Evolutionary conservation across 1,140 invertebrate genomes (phyloP), one percentile per base, ranked within the genome.

Genomic region (Gonatopus flavifemur): DNA sequence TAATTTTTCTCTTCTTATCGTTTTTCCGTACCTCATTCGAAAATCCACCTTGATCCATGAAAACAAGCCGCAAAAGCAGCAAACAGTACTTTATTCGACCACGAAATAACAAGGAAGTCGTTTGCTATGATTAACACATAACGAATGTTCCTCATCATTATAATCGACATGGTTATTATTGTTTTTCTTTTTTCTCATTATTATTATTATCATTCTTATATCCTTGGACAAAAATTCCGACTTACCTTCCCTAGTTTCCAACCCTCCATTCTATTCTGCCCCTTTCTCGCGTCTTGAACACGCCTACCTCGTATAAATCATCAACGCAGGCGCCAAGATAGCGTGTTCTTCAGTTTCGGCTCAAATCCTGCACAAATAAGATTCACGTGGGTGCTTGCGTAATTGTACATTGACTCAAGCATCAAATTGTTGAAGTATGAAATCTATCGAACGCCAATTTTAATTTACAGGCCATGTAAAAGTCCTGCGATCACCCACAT

Each of bases 331-430:
- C 68, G 70, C 69, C 68, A 67, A 65, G 64, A 72, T 28, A 65
- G n/a, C n/a, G n/a, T n/a, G n/a, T n/a, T 55, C 31, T 56, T 49
- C 49, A 15, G 57, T 66, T 46, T 56, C 52, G 57, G 55, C 52
- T 61, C 41, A 64, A 46, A 63, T 70, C 55, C 64, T 63, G 53
- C 53, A 56, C 61, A 75, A 75, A 75, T 72, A 70, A 71, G 70
- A 67, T 61, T 45, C 74, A 74, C 58, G 54, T 74, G 72, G n/a
- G n/a, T n/a, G n/a, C n/a, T n/a, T n/a, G n/a, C n/a, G n/a, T n/a
- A n/a, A n/a, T n/a, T n/a, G n/a, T n/a, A n/a, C n/a, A n/a, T n/a
- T n/a, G n/a, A n/a, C n/a, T n/a, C n/a, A n/a, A n/a, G n/a, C n/a
- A n/a, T n/a, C n/a, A n/a, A n/a, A n/a, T n/a, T n/a, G n/a, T n/a